These are phyloP conservation scores for Dascillus cervinus DNA, from an alignment of 2,888 invertebrate genomes.

Conservation along the genomic window DNA sequence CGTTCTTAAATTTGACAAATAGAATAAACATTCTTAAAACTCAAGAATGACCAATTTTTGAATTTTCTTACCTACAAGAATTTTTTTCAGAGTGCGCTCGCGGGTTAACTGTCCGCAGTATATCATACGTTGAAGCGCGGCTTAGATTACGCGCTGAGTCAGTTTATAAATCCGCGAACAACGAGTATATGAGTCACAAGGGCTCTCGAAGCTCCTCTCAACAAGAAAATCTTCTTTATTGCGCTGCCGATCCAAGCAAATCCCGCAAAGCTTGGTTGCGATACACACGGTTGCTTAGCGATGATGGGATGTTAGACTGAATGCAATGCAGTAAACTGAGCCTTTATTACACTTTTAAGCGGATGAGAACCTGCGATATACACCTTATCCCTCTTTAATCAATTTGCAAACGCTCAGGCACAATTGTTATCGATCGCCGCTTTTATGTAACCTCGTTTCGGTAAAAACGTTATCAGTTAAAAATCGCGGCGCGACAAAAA, in stretches of 20 bases:
- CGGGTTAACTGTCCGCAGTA: background rate
- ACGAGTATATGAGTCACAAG: slow-evolving; percentile 38
- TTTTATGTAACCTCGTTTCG: background rate
- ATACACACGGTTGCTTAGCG: slow-evolving; percentile 22
- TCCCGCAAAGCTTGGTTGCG: slow-evolving; percentile 18
- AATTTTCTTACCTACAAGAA: too few relatives aligned
- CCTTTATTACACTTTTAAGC: slow-evolving; percentile 37
- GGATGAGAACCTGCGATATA: slow-evolving; percentile 25
- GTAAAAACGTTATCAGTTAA: too few relatives aligned
- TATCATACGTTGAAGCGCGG: slow-evolving; percentile 3
- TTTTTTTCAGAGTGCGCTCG: too few relatives aligned
- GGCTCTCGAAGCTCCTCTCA: slow-evolving; percentile 39
- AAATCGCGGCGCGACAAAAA: too few relatives aligned
- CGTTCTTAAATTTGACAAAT: too few relatives aligned
- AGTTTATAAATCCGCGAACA: slow-evolving; percentile 39
- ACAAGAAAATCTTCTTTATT: slow-evolving; percentile 45
- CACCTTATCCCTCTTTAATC: slow-evolving; percentile 18
- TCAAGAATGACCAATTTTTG: too few relatives aligned
- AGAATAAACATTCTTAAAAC: too few relatives aligned
- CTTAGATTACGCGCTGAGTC: slow-evolving; percentile 15
- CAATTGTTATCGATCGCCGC: background rate
- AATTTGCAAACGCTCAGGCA: slow-evolving; percentile 15
- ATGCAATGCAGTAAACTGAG: slow-evolving; percentile 17
- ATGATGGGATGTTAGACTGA: slow-evolving; percentile 18
- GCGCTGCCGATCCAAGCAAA: slow-evolving; percentile 27